A percentile compares a stretch with the other conserved stretches of the same genome.
These are phyloP conservation scores for Coracopsis vasa DNA, from an alignment of 2,113 vertebrate species.

Conservation along the genomic window DNA sequence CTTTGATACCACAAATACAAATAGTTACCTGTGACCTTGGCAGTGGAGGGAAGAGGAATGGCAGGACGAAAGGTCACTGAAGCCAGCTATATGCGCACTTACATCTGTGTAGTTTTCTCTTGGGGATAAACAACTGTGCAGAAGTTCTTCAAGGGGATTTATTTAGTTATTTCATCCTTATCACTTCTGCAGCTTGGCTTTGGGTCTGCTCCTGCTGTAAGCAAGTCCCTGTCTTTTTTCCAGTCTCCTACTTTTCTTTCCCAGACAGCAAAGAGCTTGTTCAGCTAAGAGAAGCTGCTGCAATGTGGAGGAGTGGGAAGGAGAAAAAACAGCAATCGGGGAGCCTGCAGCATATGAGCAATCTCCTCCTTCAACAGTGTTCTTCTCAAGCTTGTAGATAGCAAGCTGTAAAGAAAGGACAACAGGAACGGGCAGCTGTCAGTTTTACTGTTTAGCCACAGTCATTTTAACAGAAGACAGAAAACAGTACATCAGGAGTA, in stretches of 20 bases:
- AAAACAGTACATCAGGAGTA: constrained; percentile 17
- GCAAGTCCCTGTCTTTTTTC: background rate
- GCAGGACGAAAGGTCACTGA: background rate
- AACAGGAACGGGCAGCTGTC: constrained; percentile 41
- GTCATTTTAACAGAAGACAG: constrained; percentile 4
- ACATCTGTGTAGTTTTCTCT: rapidly evolving
- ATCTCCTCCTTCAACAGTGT: background rate
- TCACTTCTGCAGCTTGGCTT: background rate
- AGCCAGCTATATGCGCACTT: background rate
- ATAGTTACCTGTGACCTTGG: background rate
- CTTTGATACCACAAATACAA: background rate
- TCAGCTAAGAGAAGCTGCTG: background rate
- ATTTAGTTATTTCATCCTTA: background rate
- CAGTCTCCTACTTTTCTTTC: background rate
- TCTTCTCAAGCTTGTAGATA: background rate
- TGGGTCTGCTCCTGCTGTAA: background rate
- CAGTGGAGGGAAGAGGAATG: background rate
- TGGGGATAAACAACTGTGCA: background rate
- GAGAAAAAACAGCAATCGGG: background rate
- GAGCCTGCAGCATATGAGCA: constrained; percentile 47
- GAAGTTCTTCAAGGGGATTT: background rate
- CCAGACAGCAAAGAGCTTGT: background rate
- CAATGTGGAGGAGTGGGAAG: background rate
- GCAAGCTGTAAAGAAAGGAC: constrained; percentile 5
- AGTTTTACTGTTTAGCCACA: constrained; percentile 17